Evolutionary conservation across 2,888 invertebrate species (phyloP).

Genomic region (Liodrosophila aerea): DNA sequence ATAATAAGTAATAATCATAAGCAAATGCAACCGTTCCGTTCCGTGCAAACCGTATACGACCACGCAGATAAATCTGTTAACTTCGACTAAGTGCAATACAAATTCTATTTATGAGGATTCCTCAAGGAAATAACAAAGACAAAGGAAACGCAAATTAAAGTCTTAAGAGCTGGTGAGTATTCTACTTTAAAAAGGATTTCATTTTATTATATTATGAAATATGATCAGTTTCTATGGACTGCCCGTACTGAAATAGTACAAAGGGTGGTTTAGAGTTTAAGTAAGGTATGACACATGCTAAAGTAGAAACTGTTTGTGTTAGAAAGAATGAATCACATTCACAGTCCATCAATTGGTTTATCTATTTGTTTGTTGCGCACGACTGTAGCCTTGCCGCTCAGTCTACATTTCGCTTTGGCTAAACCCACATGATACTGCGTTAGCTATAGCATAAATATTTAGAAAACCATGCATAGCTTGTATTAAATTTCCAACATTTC

Average conservation of each 20-base stretch:
- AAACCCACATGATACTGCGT: neutral
- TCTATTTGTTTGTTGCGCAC: no score
- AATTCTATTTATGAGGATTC: constrained; percentile 3
- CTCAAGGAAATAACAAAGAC: neutral
- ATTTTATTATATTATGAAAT: no score
- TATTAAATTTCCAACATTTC: constrained; percentile 20
- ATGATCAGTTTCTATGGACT: no score
- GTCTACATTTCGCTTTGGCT: neutral
- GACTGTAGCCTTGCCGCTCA: no score
- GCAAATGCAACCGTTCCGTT: constrained; percentile 67
- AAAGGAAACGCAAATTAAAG: neutral
- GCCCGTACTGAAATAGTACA: no score
- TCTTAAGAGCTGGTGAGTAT: constrained; percentile 29
- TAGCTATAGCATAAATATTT: neutral
- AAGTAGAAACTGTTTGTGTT: no score
- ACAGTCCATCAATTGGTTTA: no score
- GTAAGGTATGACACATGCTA: no score
- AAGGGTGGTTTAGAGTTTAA: no score
- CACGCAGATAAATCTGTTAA: constrained; percentile 35
- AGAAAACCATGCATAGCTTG: neutral
- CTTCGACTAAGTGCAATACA: constrained; percentile 46
- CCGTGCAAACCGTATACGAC: constrained; percentile 73
- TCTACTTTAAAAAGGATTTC: no score
- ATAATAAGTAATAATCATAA: constrained; percentile 15
- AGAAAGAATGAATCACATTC: no score